These are phyloP conservation scores for Beris morrisii DNA, from an alignment of 2,888 invertebrate genomes.

Conservation along the genomic window DNA sequence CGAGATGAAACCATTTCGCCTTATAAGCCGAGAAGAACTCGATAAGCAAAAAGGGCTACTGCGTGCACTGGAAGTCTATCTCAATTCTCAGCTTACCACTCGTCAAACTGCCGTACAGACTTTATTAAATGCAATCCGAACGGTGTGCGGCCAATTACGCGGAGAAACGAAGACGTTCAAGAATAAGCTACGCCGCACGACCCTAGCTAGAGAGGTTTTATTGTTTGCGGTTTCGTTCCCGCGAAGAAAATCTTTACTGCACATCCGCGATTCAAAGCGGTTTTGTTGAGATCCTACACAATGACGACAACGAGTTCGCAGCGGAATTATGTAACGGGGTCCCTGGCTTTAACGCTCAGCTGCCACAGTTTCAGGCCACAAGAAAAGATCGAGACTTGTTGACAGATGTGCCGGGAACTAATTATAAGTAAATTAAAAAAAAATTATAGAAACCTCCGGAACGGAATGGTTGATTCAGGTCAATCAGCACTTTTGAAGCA, in stretches of 20 bases:
- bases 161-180: background rate
- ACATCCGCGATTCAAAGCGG: conserved; percentile 18
- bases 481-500: background rate
- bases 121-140: background rate
- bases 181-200: background rate
- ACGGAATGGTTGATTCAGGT: background rate
- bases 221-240: conserved; percentile 18
- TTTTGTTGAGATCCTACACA: background rate
- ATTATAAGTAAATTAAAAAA: conserved; percentile 1
- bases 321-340: conserved; percentile 6
- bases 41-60: conserved; percentile 2
- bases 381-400: background rate
- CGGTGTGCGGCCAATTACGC: conserved; percentile 7
- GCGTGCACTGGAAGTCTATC: background rate
- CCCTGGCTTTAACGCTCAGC: background rate
- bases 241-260: conserved; percentile 6
- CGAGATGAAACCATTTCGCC: too few species aligned
- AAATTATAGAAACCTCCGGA: conserved; percentile 5
- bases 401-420: conserved; percentile 12
- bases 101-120: too few species aligned
- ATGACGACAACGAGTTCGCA: background rate
- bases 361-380: conserved; percentile 9
- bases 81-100: background rate
- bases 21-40: too few species aligned
- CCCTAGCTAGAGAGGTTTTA: conserved; percentile 13